Evolutionary conservation across 1,140 invertebrate genomes (phyloP).

Genomic region (Drosophila carrolli): DNA sequence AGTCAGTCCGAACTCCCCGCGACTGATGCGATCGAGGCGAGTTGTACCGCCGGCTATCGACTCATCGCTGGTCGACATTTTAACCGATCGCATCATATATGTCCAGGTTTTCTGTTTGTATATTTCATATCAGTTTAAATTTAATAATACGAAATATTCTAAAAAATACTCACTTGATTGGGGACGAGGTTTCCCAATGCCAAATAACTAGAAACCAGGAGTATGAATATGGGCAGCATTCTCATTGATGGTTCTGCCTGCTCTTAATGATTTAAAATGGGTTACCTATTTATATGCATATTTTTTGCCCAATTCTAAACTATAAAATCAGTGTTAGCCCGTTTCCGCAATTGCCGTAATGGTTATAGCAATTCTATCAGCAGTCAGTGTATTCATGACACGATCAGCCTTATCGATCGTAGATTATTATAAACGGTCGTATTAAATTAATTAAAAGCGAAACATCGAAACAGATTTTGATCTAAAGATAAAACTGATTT

Average conservation of each 20-base stretch:
- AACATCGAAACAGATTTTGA: background rate
- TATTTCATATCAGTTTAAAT: too few relatives aligned
- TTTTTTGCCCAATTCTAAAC: background rate
- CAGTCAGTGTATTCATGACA: background rate
- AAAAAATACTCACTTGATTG: too few relatives aligned
- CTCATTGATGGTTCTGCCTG: too few relatives aligned
- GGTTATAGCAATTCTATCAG: background rate
- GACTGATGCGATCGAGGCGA: conserved; percentile 20
- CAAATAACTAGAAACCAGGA: too few relatives aligned
- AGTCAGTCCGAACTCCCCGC: conserved; percentile 25
- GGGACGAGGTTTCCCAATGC: too few relatives aligned
- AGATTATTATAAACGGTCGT: background rate
- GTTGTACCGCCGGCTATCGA: background rate
- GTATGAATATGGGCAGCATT: too few relatives aligned
- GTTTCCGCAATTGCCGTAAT: background rate
- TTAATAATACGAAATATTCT: too few relatives aligned
- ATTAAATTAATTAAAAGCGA: background rate
- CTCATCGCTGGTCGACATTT: background rate
- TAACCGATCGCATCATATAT: too few relatives aligned
- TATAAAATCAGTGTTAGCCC: background rate
- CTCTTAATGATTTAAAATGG: too few relatives aligned
- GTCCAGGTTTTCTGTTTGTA: too few relatives aligned
- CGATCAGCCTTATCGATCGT: background rate
- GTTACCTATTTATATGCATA: too few relatives aligned
- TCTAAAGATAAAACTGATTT: background rate